Base-by-base conservation (phyloP, 1,140 invertebrate species). In the Acyrthosiphon pisum region DNA sequence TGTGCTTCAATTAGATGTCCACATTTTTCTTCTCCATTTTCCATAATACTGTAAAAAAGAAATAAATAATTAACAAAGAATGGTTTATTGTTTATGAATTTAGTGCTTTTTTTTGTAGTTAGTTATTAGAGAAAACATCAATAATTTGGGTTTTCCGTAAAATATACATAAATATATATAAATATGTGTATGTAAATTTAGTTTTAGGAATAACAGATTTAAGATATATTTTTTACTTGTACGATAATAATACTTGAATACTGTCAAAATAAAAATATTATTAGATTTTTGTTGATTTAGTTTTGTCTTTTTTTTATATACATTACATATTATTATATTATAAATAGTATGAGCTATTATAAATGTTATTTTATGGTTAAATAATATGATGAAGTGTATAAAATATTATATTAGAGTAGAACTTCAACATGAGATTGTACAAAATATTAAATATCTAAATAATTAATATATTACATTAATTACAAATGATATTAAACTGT, bases 1-100 rank as follows among this genome's bases (percentile, higher is more conserved):
- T 99, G 99, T 48, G 98, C 98, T 96, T 99, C 98, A 93, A 99
- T 99, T 41, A 98, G 95, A 89, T 97, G 96, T 84, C 96, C 96
- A 95, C 99, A 99, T 94, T 99, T 97, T 95, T 98, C 98, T 96
- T 99, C 98, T 0, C 99, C 99, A 94, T 97, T 97, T 95, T 98
- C 97, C 68, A 99, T 97, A 91, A 99, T 99, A 95, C 98, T 99
- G 96, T 94, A 97, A 97, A 94, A 94, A 22, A 94, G 95, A 94
- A 50, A 56, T n/a, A 87, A 48, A 0, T 90, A 41, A 56, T 37
- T 56, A 26, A 56, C 6, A 89, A 53, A 26, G 53, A 88, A 37
- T 50, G 3, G 0, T 68, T 20, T 20, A 50, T 50, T 1, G 0
- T 68, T 20, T 20, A 76, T 76, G n/a, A 76, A 76, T 35, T 14